Conservation (phyloP, 2,113 vertebrate species). For the Lepisosteus oculatus region DNA sequence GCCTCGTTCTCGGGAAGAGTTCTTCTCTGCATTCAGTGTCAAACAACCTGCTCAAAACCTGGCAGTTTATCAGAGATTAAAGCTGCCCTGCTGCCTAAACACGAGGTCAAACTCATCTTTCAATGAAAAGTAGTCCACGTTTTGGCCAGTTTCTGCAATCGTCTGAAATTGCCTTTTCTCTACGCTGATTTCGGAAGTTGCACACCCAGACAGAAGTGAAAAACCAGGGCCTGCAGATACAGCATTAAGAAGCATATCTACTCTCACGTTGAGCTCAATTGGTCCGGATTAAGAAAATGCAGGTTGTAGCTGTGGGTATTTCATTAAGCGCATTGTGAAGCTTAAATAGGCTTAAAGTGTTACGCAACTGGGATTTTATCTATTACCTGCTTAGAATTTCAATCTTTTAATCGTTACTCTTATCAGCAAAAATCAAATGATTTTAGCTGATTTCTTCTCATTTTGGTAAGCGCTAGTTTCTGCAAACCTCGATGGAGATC, state of each 20-base stretch:
- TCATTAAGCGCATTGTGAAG: too few species aligned
- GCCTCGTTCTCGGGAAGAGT: slow-evolving; percentile 43
- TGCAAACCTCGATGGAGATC: too few species aligned
- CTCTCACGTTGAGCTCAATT: not conserved
- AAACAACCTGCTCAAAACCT: slow-evolving; percentile 2
- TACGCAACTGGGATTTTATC: too few species aligned
- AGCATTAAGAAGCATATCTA: not conserved
- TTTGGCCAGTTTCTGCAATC: not conserved
- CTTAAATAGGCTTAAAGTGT: too few species aligned
- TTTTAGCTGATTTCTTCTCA: too few species aligned
- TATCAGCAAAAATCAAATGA: too few species aligned
- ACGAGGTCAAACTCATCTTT: not conserved
- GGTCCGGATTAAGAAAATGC: too few species aligned
- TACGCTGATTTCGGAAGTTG: not conserved
- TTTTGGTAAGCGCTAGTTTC: too few species aligned
- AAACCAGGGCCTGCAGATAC: not conserved
- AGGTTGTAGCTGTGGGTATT: too few species aligned
- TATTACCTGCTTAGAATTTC: too few species aligned
- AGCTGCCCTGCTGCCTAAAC: not conserved
- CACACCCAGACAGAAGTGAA: not conserved
- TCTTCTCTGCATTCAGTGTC: not conserved
- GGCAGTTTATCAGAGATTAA: slow-evolving; percentile 3
- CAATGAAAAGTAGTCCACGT: not conserved
- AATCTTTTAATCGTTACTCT: too few species aligned
- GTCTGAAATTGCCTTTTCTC: not conserved